Base-by-base conservation (phyloP, 2,888 invertebrate species). In the Cyaniris semiargus region DNA sequence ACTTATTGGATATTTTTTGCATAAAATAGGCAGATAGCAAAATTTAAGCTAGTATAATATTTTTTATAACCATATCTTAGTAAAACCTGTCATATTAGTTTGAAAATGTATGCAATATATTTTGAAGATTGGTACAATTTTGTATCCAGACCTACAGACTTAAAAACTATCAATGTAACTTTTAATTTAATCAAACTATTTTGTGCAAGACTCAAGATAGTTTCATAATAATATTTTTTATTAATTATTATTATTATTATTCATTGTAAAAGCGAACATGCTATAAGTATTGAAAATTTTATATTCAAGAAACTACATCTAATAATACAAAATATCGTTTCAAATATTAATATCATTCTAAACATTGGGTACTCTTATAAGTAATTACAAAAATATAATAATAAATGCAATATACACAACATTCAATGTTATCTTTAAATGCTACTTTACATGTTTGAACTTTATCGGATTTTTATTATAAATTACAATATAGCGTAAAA, bases 401-500 rank as follows among this genome's bases (percentile, higher is more conserved):
- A 18, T 66, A 66, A 66, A 66, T 66, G 66, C 27, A 66, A 27
- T 66, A 66, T 60, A 60, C 60, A 66, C 27, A 66, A 66, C 66
- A 66, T 31, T 66, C 15, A 27, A 66, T 60, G 60, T 60, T 60
- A 66, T 31, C 66, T 66, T 66, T n/a, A n/a, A n/a, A 66, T 31
- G 0, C 27, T 27, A 66, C 27, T 31, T 66, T 66, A 66, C 66
- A 66, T 15, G 66, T 66, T 66, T 66, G 27, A 66, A 31, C 66
- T 27, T 66, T 6, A 27, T 60, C 1, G 21, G 60, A 60, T 31
- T 27, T 27, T 66, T 66, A 5, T 15, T 66, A 27, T 66, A 66
- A 31, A 7, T 53, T 53, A 53, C 18, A 60, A 23, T 3, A 3
- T 10, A 60, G 66, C 18, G 18, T 66, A 66, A 31, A 66, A 27